A percentile compares a stretch with the other conserved stretches of the same genome.
Conservation (phyloP, 2,797 vertebrate genomes). For the Karalla daura region DNA sequence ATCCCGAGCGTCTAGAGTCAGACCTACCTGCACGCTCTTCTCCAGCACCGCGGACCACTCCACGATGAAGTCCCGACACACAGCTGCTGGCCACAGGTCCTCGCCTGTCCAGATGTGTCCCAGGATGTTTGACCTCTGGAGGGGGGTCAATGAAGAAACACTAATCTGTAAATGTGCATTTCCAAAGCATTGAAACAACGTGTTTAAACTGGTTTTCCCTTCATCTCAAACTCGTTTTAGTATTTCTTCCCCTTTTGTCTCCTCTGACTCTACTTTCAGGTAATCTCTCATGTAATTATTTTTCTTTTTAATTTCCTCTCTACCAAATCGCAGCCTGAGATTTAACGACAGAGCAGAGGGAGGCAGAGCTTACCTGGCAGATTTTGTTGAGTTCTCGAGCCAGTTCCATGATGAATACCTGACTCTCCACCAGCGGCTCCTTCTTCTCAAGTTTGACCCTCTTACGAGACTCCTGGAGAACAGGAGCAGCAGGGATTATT, state of each 20-base stretch:
- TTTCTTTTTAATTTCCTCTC: too few species aligned
- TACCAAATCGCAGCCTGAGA: too few species aligned
- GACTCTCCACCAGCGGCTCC: conserved; percentile 80
- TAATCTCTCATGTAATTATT: too few species aligned
- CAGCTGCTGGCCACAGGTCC: conserved; percentile 77
- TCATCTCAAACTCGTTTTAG: too few species aligned
- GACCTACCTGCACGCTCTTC: conserved; percentile 71
- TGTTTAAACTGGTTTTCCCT: too few species aligned
- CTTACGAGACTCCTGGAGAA: conserved; percentile 80
- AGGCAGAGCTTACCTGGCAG: conserved; percentile 73
- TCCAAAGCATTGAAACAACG: too few species aligned
- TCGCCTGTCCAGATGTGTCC: conserved; percentile 83
- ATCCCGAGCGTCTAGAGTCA: background rate
- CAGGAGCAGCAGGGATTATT: background rate
- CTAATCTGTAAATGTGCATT: background rate
- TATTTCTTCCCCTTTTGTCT: too few species aligned
- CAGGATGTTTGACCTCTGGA: conserved; percentile 81
- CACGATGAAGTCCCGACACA: conserved; percentile 82
- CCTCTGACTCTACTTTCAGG: too few species aligned
- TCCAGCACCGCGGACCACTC: conserved; percentile 80
- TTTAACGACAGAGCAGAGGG: too few species aligned
- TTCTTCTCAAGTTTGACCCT: conserved; percentile 78
- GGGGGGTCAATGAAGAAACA: background rate
- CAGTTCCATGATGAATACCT: conserved; percentile 85
- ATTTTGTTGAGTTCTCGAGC: conserved; percentile 83